Conservation (phyloP, 2,113 vertebrate genomes). For the Verasper variegatus region DNA sequence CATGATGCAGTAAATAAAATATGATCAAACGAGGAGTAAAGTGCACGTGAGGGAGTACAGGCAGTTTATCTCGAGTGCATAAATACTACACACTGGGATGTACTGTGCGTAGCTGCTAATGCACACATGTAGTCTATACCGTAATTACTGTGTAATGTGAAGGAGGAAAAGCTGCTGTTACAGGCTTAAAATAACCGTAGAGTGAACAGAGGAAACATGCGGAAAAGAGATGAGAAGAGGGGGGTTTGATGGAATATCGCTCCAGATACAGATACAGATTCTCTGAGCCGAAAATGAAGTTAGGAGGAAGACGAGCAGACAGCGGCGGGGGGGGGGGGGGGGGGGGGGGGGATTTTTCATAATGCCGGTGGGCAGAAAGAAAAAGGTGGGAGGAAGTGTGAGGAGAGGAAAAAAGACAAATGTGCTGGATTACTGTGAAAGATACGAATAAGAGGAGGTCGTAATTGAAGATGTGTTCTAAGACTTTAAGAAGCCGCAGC, state of each 20-base stretch:
- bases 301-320: constrained; percentile 27
- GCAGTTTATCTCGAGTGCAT: not conserved
- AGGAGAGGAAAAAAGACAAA: constrained; percentile 10
- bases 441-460: not conserved
- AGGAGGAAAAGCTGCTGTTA: constrained; percentile 58
- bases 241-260: constrained; percentile 32
- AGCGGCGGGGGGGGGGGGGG: no score
- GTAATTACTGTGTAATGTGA: constrained; percentile 70
- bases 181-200: constrained; percentile 64
- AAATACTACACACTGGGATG: constrained; percentile 4
- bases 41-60: not conserved
- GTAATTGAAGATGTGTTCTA: not conserved
- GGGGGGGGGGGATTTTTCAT: not conserved
- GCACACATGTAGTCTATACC: constrained; percentile 24
- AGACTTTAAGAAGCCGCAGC: no score
- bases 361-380: constrained; percentile 46
- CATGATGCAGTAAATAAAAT: no score
- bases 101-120: not conserved
- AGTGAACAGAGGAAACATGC: constrained; percentile 13
- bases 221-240: constrained; percentile 2
- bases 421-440: not conserved
- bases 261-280: constrained; percentile 19
- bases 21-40: not conserved
- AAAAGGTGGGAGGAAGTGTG: constrained; percentile 48
- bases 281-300: constrained; percentile 43